Conservation (phyloP, 2,888 invertebrate genomes). For the Melinaea menophilus region DNA sequence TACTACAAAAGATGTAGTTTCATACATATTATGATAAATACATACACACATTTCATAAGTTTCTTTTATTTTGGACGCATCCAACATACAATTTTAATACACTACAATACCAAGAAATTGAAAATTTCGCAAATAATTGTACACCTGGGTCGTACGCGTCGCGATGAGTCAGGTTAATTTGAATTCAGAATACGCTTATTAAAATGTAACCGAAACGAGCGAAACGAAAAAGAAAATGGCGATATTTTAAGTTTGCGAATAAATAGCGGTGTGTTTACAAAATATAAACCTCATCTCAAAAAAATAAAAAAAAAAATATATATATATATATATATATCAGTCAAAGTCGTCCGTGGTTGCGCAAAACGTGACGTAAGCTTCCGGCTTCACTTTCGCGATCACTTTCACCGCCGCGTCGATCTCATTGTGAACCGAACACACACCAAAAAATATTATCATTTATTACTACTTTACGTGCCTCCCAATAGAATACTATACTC, state of each 20-base stretch:
- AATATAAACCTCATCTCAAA: conserved; percentile 27
- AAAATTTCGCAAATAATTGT: conserved; percentile 19
- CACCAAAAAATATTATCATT: conserved; percentile 43
- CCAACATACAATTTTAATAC: too few relatives aligned
- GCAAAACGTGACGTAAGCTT: conserved; percentile 75
- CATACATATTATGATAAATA: too few relatives aligned
- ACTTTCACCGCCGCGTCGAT: conserved; percentile 67
- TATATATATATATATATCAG: conserved; percentile 58
- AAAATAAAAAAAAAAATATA: conserved; percentile 14
- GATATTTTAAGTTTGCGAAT: conserved; percentile 26
- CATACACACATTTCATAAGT: too few relatives aligned
- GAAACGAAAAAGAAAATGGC: conserved; percentile 12
- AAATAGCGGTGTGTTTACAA: conserved; percentile 30
- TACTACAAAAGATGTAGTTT: too few relatives aligned
- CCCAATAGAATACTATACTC: conserved; percentile 15
- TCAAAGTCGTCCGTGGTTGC: conserved; percentile 63
- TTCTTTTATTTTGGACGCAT: too few relatives aligned
- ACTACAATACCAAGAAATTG: conserved; percentile 8
- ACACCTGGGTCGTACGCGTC: conserved; percentile 12
- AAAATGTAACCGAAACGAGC: conserved; percentile 21
- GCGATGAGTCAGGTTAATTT: conserved; percentile 23
- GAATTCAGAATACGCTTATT: conserved; percentile 27
- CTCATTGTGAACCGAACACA: conserved; percentile 40
- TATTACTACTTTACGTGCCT: conserved; percentile 38
- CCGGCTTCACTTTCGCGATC: conserved; percentile 77